These are phyloP conservation scores for Liopterus haemorrhoidalis DNA, from an alignment of 2,888 invertebrate species.

Conservation along the genomic window DNA sequence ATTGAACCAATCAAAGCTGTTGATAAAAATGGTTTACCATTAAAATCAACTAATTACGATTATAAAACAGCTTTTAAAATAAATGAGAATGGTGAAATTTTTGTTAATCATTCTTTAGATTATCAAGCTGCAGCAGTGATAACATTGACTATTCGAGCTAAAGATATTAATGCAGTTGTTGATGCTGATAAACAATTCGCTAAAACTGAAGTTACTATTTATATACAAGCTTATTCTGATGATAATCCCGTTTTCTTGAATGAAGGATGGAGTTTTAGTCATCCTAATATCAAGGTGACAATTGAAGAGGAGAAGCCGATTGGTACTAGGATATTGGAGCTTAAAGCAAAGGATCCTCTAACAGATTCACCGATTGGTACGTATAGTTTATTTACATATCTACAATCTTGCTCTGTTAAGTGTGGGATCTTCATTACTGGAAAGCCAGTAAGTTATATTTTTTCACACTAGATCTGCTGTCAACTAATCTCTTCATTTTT, in stretches of 20 bases:
- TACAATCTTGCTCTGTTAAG: conserved; percentile 39
- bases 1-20: conserved; percentile 63
- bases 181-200: conserved; percentile 60
- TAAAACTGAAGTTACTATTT: conserved; percentile 65
- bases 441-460: too few species aligned
- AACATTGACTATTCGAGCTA: conserved; percentile 64
- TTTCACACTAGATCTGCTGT: too few species aligned
- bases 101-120: conserved; percentile 60
- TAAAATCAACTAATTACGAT: conserved; percentile 58
- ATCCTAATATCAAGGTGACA: conserved; percentile 54
- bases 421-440: neutral
- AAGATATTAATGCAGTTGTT: conserved; percentile 64
- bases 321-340: conserved; percentile 62
- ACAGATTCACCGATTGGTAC: conserved; percentile 57
- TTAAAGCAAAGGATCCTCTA: conserved; percentile 66
- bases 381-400: conserved; percentile 29
- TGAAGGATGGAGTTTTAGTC: conserved; percentile 55
- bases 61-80: conserved; percentile 64
- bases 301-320: conserved; percentile 73
- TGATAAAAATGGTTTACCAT: conserved; percentile 67
- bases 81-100: conserved; percentile 63
- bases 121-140: conserved; percentile 70
- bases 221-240: conserved; percentile 71
- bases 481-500: too few species aligned
- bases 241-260: conserved; percentile 70